These are phyloP conservation scores for Labeo rohita DNA, from an alignment of 2,113 vertebrate genomes.

Conservation along the genomic window DNA sequence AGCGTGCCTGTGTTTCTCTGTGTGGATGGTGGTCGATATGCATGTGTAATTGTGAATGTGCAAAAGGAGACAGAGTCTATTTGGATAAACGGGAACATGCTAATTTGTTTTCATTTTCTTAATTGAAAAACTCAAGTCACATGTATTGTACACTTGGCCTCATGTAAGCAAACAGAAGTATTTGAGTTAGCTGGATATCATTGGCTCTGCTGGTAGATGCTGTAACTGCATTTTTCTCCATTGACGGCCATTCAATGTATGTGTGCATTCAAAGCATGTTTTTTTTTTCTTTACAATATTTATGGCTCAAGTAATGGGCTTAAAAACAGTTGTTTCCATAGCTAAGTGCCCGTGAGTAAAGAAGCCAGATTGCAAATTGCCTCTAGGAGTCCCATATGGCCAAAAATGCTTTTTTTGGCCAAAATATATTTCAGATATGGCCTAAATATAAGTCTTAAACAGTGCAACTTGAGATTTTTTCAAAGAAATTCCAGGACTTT, in stretches of 20 bases:
- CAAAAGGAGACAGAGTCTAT: constrained; percentile 13
- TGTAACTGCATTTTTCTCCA: not conserved
- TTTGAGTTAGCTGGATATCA: not conserved
- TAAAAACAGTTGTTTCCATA: not conserved
- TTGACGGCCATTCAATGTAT: not conserved
- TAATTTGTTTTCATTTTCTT: not conserved
- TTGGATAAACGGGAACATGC: not conserved
- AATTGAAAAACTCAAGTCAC: not conserved
- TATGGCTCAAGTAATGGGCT: not conserved
- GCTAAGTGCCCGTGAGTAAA: not conserved
- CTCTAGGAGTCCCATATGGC: not conserved
- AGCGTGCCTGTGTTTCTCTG: constrained; percentile 21
- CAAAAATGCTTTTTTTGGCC: not conserved
- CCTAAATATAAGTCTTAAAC: not conserved
- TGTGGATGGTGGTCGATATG: constrained; percentile 56
- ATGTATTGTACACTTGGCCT: not conserved
- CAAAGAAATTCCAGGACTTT: no score
- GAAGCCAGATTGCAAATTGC: not conserved
- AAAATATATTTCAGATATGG: not conserved
- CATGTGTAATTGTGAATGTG: constrained; percentile 51
- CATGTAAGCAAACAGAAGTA: not conserved
- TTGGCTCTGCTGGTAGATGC: not conserved
- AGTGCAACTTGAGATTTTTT: not conserved
- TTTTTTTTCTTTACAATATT: not conserved
- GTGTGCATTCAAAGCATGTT: not conserved